Conservation (phyloP, 2,888 invertebrate species). For the Cryptops parisi region DNA sequence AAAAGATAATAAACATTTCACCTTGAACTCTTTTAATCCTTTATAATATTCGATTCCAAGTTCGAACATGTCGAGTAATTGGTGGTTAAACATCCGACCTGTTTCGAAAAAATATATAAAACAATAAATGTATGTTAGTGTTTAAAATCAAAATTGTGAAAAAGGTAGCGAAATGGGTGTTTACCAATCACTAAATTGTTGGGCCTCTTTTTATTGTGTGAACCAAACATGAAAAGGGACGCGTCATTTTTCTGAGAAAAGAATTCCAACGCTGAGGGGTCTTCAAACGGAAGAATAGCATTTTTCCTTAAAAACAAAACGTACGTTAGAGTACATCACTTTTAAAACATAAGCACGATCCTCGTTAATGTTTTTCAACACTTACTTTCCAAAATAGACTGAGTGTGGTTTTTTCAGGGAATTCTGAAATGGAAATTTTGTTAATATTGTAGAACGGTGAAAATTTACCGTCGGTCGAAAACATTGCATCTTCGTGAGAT, state of each 20-base stretch:
- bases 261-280: slow-evolving; percentile 58
- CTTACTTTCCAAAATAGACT: slow-evolving; percentile 39
- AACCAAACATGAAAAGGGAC: slow-evolving; percentile 76
- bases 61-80: slow-evolving; percentile 91
- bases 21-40: slow-evolving; percentile 55
- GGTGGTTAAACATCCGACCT: slow-evolving; percentile 71
- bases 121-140: slow-evolving; percentile 20
- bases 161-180: background rate
- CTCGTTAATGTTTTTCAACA: background rate
- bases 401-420: slow-evolving; percentile 74
- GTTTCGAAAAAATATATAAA: too few species aligned
- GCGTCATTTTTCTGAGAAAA: slow-evolving; percentile 64
- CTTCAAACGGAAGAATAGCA: slow-evolving; percentile 85
- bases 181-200: slow-evolving; percentile 73
- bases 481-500: too few species aligned
- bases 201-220: slow-evolving; percentile 88
- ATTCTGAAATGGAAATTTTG: slow-evolving; percentile 40
- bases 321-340: background rate
- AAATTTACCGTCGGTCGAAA: too few species aligned
- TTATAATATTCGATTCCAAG: slow-evolving; percentile 73
- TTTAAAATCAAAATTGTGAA: background rate
- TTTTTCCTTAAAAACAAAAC: slow-evolving; percentile 29
- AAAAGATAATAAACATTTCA: too few species aligned
- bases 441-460: too few species aligned
- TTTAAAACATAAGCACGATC: too few species aligned